These are phyloP conservation scores for Condylura cristata DNA, from an alignment of 2,113 vertebrate species.

Conservation along the genomic window DNA sequence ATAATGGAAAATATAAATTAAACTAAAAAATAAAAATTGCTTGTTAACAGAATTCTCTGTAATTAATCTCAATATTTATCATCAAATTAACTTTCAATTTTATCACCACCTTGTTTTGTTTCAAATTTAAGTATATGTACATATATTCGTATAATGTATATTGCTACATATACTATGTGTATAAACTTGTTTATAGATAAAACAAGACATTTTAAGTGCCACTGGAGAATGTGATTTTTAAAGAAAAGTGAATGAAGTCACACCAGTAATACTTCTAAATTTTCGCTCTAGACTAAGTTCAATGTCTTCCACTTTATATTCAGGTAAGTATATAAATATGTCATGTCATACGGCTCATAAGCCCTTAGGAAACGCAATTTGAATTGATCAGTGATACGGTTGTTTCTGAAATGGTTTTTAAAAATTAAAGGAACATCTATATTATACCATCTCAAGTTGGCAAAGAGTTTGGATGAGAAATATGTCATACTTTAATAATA, in stretches of 20 bases:
- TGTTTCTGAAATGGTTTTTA: not conserved
- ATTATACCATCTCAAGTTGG: not conserved
- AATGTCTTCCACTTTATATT: not conserved
- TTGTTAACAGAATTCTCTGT: not conserved
- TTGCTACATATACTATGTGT: not conserved
- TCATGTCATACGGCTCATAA: not conserved
- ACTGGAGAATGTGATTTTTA: not conserved
- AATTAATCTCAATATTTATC: not conserved
- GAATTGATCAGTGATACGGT: not conserved
- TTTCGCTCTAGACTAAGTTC: not conserved
- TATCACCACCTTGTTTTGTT: not conserved
- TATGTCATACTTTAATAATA: not conserved
- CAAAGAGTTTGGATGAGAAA: not conserved
- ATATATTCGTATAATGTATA: not conserved
- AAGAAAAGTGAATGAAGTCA: not conserved
- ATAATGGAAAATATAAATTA: no score
- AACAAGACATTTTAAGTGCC: not conserved
- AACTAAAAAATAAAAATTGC: no score
- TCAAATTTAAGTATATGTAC: not conserved
- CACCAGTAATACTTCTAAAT: not conserved
- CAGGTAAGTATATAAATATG: not conserved
- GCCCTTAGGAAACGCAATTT: constrained; percentile 13
- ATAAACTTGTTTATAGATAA: not conserved
- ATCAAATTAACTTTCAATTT: not conserved
- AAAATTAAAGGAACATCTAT: constrained; percentile 2